Evolutionary conservation across 2,888 invertebrate genomes (phyloP), one percentile per base, ranked within the genome.

Genomic region (Furcula furcula): DNA sequence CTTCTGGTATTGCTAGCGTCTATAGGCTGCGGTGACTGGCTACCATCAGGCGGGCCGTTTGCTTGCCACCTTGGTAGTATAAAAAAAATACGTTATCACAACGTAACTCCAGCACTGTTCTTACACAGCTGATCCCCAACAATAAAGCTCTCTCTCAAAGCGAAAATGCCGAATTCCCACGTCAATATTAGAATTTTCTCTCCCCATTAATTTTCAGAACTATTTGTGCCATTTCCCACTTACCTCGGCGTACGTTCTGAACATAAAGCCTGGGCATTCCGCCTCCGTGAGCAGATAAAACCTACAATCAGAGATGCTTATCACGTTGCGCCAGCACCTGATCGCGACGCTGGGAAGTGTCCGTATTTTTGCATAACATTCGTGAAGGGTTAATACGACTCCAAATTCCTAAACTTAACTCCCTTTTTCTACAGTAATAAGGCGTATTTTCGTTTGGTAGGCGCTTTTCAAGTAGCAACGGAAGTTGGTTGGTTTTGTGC

Each of bases 351-450:
- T 36, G 34, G 39, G 35, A 46, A 51, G 40, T 52, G 46, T 31
- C 47, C 62, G 34, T 49, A 52, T 53, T 58, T 61, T 59, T 58
- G 56, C 60, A 65, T 65, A 55, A 64, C 55, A 61, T 55, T 45
- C 36, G 48, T 53, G 43, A 57, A 59, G 45, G 59, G 57, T 48
- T 56, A 51, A 60, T 59, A 57, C 58, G 40, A 42, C 39, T 16
- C 30, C 6, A 19, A 19, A 22, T 7, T 10, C 3, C 16, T 16
- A n/a, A n/a, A 25, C 18, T 26, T 5, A 11, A 4, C 28, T 15
- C 29, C 15, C 35, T 46, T 36, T 41, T 10, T 12, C 9, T 14
- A 28, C 3, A 4, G 1, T 0, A 4, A 6, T 64, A 68, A 47
- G 42, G 59, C 20, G 36, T 29, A 55, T 31, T 53, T 46, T 59